Evolutionary conservation across 2,888 invertebrate species (phyloP).

Genomic region (Serrognathus titanus): DNA sequence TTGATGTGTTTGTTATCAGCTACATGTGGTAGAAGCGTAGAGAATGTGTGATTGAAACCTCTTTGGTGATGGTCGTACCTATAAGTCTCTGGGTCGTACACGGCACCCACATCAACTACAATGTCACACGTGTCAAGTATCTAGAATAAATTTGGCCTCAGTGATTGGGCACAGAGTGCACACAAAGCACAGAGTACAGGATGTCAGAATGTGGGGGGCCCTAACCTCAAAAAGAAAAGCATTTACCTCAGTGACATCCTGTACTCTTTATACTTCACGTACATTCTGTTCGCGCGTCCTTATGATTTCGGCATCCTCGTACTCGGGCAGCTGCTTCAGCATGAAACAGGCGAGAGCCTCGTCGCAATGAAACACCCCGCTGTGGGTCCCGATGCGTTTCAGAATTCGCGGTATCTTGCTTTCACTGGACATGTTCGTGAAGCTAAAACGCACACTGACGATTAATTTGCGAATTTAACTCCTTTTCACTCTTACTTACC

Average conservation of each 20-base stretch:
- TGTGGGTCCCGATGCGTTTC: constrained; percentile 67
- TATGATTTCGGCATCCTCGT: constrained; percentile 75
- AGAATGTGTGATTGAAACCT: constrained; percentile 66
- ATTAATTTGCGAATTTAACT: background rate
- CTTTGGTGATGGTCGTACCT: constrained; percentile 96
- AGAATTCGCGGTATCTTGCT: constrained; percentile 36
- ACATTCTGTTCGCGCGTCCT: constrained; percentile 60
- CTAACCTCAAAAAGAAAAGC: background rate
- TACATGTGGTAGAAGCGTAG: constrained; percentile 60
- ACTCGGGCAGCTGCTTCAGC: constrained; percentile 77
- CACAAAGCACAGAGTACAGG: background rate
- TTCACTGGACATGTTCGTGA: constrained; percentile 42
- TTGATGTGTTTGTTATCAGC: constrained; percentile 59
- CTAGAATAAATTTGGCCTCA: constrained; percentile 26
- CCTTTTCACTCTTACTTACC: constrained; percentile 16
- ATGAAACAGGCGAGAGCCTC: constrained; percentile 93
- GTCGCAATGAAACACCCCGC: constrained; percentile 90
- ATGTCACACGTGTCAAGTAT: constrained; percentile 80
- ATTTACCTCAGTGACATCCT: background rate
- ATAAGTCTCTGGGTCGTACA: constrained; percentile 70
- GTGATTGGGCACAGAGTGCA: background rate
- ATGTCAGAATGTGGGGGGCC: background rate
- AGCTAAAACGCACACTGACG: constrained; percentile 29
- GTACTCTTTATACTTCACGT: constrained; percentile 11
- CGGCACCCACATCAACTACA: constrained; percentile 91